Evolutionary conservation across 2,113 vertebrate genomes (phyloP), one percentile per base, ranked within the genome.

Genomic region (Stomatorhinus ivindoensis): DNA sequence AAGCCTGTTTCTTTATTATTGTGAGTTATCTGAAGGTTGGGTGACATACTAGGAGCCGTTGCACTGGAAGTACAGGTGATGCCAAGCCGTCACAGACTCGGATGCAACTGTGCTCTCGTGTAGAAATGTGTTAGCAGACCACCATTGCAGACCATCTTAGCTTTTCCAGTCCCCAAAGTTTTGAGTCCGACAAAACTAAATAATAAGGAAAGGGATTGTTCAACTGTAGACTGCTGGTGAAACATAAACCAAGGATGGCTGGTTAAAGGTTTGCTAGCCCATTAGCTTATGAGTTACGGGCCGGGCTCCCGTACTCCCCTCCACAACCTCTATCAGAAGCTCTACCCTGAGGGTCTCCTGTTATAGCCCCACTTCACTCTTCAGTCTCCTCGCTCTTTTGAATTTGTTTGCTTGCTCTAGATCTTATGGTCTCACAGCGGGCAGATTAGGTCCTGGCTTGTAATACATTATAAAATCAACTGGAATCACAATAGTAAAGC

Each of bases 401-500:
- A 61, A 89, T 53, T 91, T 76, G 91, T 46, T 92, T 88, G 93
- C 89, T 91, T 76, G 91, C 92, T 91, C 88, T 91, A 95, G 94
- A 93, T 92, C 92, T 93, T 91, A 92, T 93, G 80, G 92, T 93
- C 76, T 89, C 88, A 94, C 90, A 92, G 91, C 92, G 87, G 91
- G 90, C 91, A 91, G 90, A 90, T 90, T 91, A 86, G 90, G 93
- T 94, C 90, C 91, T 92, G 86, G 92, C 90, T 87, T 90, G 89
- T 94, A 90, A 92, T 94, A 93, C 42, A 92, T 61, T 17, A 85
- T 39, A 88, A 76, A 76, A 39, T 76, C 15, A 39, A 42, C 35
- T 42, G 42, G 4, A 76, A 76, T 76, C 13, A 42, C 27, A 76
- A 42, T 42, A 76, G 11, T 76, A 42, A 15, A 17, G 35, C 15